Percentiles rank a stretch among this genome's conserved stretches.
Evolutionary conservation across 2,113 vertebrate genomes (phyloP).

Genomic region (Struthio camelus): DNA sequence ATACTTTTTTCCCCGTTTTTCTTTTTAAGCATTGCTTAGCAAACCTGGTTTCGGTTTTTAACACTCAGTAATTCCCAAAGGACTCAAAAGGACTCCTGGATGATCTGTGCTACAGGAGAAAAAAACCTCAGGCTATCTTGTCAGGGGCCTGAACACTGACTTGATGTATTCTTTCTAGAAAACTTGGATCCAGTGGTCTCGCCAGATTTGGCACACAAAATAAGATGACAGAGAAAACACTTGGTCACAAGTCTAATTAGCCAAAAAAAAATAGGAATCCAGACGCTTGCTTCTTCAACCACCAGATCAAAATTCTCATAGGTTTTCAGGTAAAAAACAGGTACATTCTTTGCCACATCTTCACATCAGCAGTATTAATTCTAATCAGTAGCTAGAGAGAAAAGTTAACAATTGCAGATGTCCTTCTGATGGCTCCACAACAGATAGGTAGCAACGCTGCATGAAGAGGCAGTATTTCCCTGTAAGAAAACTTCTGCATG

Average conservation of each 20-base stretch:
- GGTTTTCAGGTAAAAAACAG: not conserved
- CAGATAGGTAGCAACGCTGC: not conserved
- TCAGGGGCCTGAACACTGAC: not conserved
- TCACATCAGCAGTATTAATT: not conserved
- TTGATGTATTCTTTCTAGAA: not conserved
- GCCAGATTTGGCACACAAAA: not conserved
- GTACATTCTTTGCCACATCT: not conserved
- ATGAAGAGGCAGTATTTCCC: not conserved
- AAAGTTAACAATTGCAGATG: not conserved
- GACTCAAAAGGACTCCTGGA: not conserved
- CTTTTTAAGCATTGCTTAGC: not conserved
- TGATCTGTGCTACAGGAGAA: not conserved
- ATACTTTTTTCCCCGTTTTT: not conserved
- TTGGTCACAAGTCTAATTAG: not conserved
- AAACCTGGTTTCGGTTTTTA: not conserved
- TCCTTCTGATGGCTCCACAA: not conserved
- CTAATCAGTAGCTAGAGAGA: not conserved
- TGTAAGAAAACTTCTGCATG: not conserved
- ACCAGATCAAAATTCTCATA: not conserved
- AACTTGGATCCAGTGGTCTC: not conserved
- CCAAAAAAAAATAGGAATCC: not conserved
- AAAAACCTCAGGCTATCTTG: not conserved
- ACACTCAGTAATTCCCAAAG: not conserved
- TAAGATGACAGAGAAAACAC: not conserved
- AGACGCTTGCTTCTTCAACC: not conserved